phyloP scores from a whole-genome alignment of 1,140 invertebrate genomes.

The Phocides pigmalion region DNA sequence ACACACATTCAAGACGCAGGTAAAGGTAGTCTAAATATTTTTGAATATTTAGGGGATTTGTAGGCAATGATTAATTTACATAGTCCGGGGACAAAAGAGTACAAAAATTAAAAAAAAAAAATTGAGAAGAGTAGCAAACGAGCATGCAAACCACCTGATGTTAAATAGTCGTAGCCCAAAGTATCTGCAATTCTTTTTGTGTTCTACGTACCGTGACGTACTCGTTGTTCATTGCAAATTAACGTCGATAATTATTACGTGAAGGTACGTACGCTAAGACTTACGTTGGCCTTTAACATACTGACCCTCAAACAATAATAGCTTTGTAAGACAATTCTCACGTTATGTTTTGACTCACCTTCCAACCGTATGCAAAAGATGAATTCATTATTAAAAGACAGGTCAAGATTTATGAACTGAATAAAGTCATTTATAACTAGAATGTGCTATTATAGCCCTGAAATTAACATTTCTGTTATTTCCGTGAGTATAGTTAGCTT shows the following conservation, averaged over 20 bases:
- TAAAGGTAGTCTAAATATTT: too few relatives aligned
- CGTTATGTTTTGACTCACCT: constrained; percentile 40
- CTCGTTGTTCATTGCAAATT: constrained; percentile 33
- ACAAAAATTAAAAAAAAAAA: too few relatives aligned
- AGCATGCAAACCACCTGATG: too few relatives aligned
- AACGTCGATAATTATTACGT: constrained; percentile 42
- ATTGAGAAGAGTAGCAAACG: too few relatives aligned
- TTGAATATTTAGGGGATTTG: too few relatives aligned
- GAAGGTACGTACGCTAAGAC: constrained; percentile 39
- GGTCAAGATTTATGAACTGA: constrained; percentile 7
- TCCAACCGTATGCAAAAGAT: constrained; percentile 7
- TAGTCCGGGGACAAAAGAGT: too few relatives aligned
- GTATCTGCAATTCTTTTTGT: not conserved
- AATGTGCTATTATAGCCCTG: not conserved
- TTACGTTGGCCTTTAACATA: constrained; percentile 38
- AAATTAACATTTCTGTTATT: not conserved
- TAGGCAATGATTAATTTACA: too few relatives aligned
- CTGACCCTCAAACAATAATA: constrained; percentile 62
- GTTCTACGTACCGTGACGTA: constrained; percentile 3
- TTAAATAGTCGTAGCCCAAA: too few relatives aligned
- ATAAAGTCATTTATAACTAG: not conserved
- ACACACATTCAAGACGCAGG: too few relatives aligned
- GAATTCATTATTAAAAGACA: constrained; percentile 19
- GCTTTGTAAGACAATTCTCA: constrained; percentile 57
- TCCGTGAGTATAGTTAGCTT: too few relatives aligned